Evolutionary conservation across 2,797 vertebrate species (phyloP), one percentile per base, ranked within the genome.

Genomic region (Centropyge bicolor): DNA sequence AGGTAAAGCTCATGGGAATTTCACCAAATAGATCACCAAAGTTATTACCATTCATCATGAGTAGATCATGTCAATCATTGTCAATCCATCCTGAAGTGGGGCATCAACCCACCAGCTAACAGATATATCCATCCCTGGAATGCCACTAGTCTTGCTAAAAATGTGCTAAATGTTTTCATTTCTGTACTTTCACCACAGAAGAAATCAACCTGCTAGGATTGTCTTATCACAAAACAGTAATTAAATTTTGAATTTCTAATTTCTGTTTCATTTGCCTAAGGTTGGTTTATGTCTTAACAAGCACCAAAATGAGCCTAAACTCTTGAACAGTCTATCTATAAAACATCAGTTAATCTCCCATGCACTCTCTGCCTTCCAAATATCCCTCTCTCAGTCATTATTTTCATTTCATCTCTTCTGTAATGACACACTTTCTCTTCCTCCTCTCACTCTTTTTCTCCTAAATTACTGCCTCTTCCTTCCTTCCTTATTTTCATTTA

Each of bases 171-270:
- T n/a, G n/a, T n/a, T n/a, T n/a, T n/a, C n/a, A n/a, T n/a, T n/a
- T 31, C 27, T 31, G 27, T 31, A 4, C 4, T 31, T 31, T 31
- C 27, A 31, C 27, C 4, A 31, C 27, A 51, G 57, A 24, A 45
- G 51, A 45, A 12, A 6, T 27, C 13, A 27, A 55, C 40, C 40
- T 59, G 31, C 52, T 20, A 36, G 19, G 24, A 59, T 38, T 64
- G 38, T 65, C 43, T 65, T 70, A 66, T 78, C 52, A 62, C 46
- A 73, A 52, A 64, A 56, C 55, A 75, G 24, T 38, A 51, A 62
- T 77, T 76, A 76, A 56, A 65, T 8, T 64, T 41, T n/a, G 4
- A 41, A 36, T 66, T 49, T 66, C 16, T 36, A 3, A 66, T 68
- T 31, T 62, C n/a, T 40, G n/a, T 62, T 56, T 24, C 0, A 38